Evolutionary conservation across 2,113 vertebrate genomes (phyloP), one percentile per base, ranked within the genome.

Genomic region (Seriola rivoliana): DNA sequence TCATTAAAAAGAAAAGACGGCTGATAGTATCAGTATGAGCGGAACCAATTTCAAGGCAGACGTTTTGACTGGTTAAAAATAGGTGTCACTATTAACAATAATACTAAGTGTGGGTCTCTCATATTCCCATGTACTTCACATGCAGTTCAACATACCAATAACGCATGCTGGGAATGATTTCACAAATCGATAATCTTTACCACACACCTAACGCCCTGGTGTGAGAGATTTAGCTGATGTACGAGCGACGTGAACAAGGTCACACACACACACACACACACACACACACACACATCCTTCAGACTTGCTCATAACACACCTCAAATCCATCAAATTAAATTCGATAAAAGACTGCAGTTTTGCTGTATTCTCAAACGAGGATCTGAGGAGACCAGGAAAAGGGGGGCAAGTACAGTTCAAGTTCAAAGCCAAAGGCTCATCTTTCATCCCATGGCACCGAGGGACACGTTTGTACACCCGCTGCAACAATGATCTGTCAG

Each of bases 351-450:
- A 5, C 70, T 29, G 71, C 74, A 82, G 65, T 86, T 88, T 82
- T 86, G 74, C 82, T 0, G 38, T 54, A 60, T 85, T 81, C 78
- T 78, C 77, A 81, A 82, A 88, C 62, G 86, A 87, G 83, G 58
- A 78, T 84, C 50, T 80, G 71, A 86, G 65, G 65, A 50, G 63
- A 76, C 1, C 60, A 54, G 50, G 75, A 66, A 75, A 69, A 78
- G 58, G 57, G 29, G 78, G 78, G 60, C 82, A 88, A 91, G 82
- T 75, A 25, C 82, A 86, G 91, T 91, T 91, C 89, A 93, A 94
- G 92, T 90, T 90, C 86, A 90, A 87, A 86, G 77, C 82, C 82
- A 71, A 34, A 54, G 74, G 85, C 86, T 89, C 92, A 91, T 92
- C 89, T 82, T 88, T 94, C 90, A 86, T 74, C 48, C 23, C 1